Percentiles rank a stretch among this genome's conserved stretches.
phyloP scores from a whole-genome alignment of 1,140 invertebrate species.

The Pseudomyrmex flavicornis region DNA sequence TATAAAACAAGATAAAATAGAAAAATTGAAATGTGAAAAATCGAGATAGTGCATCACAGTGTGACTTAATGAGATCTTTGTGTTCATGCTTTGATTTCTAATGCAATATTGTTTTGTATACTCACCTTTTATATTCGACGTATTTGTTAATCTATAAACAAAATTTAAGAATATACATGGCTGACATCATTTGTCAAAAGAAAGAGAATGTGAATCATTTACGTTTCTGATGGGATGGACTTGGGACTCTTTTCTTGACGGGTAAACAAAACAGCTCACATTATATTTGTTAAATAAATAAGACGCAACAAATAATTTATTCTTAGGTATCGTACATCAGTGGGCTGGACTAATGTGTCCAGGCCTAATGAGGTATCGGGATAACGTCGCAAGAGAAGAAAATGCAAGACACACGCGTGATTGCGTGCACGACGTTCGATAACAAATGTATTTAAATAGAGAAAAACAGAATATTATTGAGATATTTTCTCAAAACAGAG shows the following conservation, averaged over 20 bases:
- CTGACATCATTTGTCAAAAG: background rate
- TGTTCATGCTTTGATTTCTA: background rate
- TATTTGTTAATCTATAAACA: background rate
- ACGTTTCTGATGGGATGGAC: background rate
- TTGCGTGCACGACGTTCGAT: constrained; percentile 18
- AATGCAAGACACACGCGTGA: constrained; percentile 40
- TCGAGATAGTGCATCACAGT: constrained; percentile 1
- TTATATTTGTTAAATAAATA: constrained; percentile 71
- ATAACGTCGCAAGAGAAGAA: constrained; percentile 34
- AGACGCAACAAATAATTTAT: constrained; percentile 75
- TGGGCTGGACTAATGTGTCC: constrained; percentile 42
- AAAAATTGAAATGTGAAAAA: too few relatives aligned
- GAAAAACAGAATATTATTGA: constrained; percentile 10
- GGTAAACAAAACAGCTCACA: constrained; percentile 1
- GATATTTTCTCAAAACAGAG: background rate
- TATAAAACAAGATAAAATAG: too few relatives aligned
- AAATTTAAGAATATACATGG: too few relatives aligned
- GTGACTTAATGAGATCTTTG: background rate
- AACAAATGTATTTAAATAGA: constrained; percentile 18
- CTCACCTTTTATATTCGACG: background rate
- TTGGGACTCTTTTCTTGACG: constrained; percentile 1
- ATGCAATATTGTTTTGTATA: background rate
- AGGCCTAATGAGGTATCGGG: constrained; percentile 67
- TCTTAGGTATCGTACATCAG: constrained; percentile 64
- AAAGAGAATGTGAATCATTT: background rate